These are phyloP conservation scores for Trigoniulus corallinus DNA, from an alignment of 1,140 invertebrate species.

Conservation along the genomic window DNA sequence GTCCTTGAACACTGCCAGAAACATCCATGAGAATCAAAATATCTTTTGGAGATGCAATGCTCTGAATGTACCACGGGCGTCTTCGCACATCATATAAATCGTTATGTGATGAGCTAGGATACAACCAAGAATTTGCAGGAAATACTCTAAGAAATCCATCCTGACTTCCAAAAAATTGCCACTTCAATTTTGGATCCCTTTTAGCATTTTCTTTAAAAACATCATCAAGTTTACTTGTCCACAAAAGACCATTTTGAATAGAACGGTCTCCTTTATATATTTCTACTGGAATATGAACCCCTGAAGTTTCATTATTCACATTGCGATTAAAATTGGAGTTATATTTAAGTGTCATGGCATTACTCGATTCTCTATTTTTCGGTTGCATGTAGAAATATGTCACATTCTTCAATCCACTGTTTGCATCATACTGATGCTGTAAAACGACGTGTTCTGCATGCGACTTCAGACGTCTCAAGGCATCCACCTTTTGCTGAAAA, in stretches of 20 bases:
- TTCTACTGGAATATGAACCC: slow-evolving; percentile 15
- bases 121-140: slow-evolving; percentile 18
- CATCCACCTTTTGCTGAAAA: no score
- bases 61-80: slow-evolving; percentile 25
- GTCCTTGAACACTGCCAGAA: slow-evolving; percentile 45
- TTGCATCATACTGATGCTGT: no score
- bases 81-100: slow-evolving; percentile 33
- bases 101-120: slow-evolving; percentile 11
- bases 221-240: slow-evolving; percentile 28
- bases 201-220: slow-evolving; percentile 23
- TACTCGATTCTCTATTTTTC: no score
- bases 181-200: slow-evolving; percentile 25
- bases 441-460: no score
- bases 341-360: no score
- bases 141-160: slow-evolving; percentile 32
- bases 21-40: no score
- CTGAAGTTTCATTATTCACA: slow-evolving; percentile 11
- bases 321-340: slow-evolving; percentile 11
- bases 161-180: slow-evolving; percentile 36
- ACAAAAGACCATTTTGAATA: slow-evolving; percentile 30
- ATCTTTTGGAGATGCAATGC: not conserved
- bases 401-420: no score
- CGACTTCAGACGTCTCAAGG: no score
- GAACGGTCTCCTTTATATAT: slow-evolving; percentile 19
- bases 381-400: no score